These are phyloP conservation scores for Podarcis cretensis DNA, from an alignment of 2,113 vertebrate genomes.

Conservation along the genomic window DNA sequence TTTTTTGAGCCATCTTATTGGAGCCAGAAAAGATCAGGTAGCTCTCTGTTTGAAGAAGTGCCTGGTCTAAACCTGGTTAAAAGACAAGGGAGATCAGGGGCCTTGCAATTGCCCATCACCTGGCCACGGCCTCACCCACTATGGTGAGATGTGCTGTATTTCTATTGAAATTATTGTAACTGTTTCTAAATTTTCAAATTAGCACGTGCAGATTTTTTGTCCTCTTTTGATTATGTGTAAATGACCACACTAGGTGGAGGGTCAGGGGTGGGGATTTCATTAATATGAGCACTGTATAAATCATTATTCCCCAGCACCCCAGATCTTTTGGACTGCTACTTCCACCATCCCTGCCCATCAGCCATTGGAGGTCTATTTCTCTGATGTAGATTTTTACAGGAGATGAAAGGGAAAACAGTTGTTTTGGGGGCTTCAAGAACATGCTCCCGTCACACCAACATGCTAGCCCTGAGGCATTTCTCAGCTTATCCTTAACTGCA, in stretches of 20 bases:
- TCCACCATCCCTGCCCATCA: not conserved
- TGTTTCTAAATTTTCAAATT: no score
- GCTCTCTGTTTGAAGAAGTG: no score
- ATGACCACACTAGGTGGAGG: not conserved
- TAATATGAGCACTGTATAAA: not conserved
- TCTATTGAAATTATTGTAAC: no score
- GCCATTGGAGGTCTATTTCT: not conserved
- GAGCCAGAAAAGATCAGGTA: no score
- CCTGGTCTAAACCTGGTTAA: no score
- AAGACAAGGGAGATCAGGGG: no score
- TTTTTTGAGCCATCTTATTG: no score
- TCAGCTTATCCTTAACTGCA: constrained; percentile 10
- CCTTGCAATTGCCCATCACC: no score
- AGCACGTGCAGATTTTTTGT: not conserved
- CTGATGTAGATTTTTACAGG: not conserved
- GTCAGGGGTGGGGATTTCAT: not conserved
- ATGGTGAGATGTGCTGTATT: no score
- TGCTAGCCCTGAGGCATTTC: not conserved
- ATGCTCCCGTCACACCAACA: not conserved
- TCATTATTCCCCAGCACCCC: not conserved
- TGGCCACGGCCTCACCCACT: no score
- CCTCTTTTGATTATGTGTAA: not conserved
- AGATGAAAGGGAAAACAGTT: not conserved
- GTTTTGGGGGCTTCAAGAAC: not conserved
- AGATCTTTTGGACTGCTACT: not conserved